A percentile compares a stretch with the other conserved stretches of the same genome.
Evolutionary conservation across 2,888 invertebrate genomes (phyloP).

Genomic region (Heteromyza rotundicornis): DNA sequence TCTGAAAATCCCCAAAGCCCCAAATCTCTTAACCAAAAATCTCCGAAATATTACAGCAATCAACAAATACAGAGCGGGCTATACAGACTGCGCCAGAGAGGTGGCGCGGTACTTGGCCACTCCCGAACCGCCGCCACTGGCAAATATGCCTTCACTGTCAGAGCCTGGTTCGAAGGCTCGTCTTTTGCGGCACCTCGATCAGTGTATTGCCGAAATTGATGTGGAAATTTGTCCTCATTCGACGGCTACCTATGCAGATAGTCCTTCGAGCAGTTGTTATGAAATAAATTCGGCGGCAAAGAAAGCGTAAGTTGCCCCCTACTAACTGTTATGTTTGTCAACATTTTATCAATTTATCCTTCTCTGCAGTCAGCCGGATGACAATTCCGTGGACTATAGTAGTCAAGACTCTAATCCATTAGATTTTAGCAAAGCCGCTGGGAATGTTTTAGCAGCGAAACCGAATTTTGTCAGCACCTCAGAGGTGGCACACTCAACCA

Average conservation of each 20-base stretch:
- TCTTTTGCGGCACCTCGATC: conserved; percentile 67
- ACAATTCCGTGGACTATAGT: conserved; percentile 57
- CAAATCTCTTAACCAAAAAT: no score
- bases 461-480: conserved; percentile 15
- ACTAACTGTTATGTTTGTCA: not conserved
- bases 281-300: conserved; percentile 45
- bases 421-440: conserved; percentile 63
- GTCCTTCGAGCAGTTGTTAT: conserved; percentile 55
- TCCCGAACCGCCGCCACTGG: conserved; percentile 60
- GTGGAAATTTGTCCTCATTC: conserved; percentile 65
- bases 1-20: not conserved
- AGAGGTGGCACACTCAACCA: conserved; percentile 22
- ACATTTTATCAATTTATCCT: not conserved
- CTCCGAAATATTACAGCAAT: conserved; percentile 40
- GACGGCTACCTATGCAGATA: conserved; percentile 49
- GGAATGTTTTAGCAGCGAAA: not conserved
- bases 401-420: conserved; percentile 63
- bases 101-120: conserved; percentile 62
- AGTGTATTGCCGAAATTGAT: conserved; percentile 69
- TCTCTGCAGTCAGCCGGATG: conserved; percentile 44
- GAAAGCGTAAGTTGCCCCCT: conserved; percentile 37
- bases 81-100: conserved; percentile 71
- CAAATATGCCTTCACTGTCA: conserved; percentile 63
- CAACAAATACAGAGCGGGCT: conserved; percentile 66
- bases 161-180: conserved; percentile 68